Base-by-base conservation (phyloP, 2,888 invertebrate species). In the Arrhopalites spinosus region DNA sequence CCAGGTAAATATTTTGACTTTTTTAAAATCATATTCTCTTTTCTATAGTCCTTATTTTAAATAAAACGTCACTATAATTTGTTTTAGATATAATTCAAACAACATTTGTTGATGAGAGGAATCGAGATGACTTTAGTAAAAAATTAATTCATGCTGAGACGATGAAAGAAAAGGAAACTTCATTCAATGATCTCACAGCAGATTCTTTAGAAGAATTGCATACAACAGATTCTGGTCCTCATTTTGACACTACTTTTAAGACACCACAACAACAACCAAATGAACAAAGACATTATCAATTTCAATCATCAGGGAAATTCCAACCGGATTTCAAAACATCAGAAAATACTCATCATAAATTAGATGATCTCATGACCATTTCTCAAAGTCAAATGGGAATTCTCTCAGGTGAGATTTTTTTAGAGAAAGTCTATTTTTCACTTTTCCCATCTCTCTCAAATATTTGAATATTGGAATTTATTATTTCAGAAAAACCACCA, bases 401-500 rank as follows among this genome's bases (percentile, higher is more conserved):
- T 17, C 75, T 80, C n/a, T 78, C 79, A n/a, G n/a, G n/a, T n/a
- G n/a, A n/a, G n/a, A n/a, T n/a, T n/a, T n/a, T n/a, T n/a, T n/a
- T n/a, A n/a, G n/a, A n/a, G n/a, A n/a, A n/a, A n/a, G n/a, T n/a
- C n/a, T n/a, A n/a, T n/a, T n/a, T n/a, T n/a, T n/a, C n/a, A n/a
- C n/a, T n/a, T n/a, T n/a, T n/a, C n/a, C n/a, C n/a, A n/a, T n/a
- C n/a, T n/a, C n/a, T n/a, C n/a, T n/a, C n/a, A n/a, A n/a, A n/a
- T n/a, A n/a, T n/a, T n/a, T n/a, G n/a, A n/a, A n/a, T n/a, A n/a
- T n/a, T n/a, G n/a, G n/a, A n/a, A n/a, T n/a, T n/a, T n/a, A n/a
- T n/a, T n/a, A n/a, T n/a, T n/a, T n/a, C n/a, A 0, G 82, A 82
- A 53, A 81, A 81, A 63, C 81, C 82, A 17, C 82, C 82, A 0